These are phyloP conservation scores for Tarsius wallacei DNA, from an alignment of 2,797 vertebrate species.

Conservation along the genomic window DNA sequence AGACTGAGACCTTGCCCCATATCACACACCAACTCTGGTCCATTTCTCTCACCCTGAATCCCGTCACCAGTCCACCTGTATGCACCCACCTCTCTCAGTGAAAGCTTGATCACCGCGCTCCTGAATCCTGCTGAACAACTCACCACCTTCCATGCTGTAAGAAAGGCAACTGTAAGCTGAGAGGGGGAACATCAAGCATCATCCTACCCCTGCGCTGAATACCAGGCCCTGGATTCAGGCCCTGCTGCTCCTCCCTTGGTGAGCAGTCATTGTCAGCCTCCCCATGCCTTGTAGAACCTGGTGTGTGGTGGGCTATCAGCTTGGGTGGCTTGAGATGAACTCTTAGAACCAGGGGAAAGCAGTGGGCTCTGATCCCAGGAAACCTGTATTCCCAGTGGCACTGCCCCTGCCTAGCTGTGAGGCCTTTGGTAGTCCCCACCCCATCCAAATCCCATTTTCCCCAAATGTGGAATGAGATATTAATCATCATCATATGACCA, in stretches of 20 bases:
- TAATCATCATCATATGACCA: not conserved
- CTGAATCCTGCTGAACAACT: slow-evolving; percentile 98
- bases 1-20: not conserved
- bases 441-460: not conserved
- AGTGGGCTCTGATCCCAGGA: not conserved
- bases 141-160: slow-evolving; percentile 98
- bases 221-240: not conserved
- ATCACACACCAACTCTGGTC: not conserved
- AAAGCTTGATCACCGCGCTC: slow-evolving; percentile 98
- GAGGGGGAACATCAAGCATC: not conserved
- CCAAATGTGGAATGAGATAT: not conserved
- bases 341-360: not conserved
- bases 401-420: not conserved
- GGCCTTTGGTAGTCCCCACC: not conserved
- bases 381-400: not conserved
- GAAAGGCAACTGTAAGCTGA: slow-evolving; percentile 49
- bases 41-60: not conserved
- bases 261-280: not conserved
- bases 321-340: not conserved
- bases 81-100: slow-evolving; percentile 96
- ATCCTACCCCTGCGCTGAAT: not conserved
- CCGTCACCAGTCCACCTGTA: not conserved
- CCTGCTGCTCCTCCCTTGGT: not conserved
- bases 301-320: not conserved
- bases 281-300: not conserved